phyloP scores from a whole-genome alignment of 2,888 invertebrate species.

The Drosophila nigricruria region DNA sequence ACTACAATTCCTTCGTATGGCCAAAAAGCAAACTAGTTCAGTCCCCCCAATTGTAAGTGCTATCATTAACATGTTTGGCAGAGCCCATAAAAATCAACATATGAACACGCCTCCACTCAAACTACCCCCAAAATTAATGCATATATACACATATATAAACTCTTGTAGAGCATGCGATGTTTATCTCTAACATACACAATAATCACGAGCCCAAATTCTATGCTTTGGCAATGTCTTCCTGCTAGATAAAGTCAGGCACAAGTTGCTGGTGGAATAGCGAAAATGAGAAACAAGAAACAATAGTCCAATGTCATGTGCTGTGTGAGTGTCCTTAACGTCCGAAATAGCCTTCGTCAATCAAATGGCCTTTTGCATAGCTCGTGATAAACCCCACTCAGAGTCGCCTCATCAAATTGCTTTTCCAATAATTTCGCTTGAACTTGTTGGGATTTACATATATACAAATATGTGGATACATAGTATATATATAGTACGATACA shows the following conservation, averaged over 20 bases:
- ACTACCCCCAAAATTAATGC: slow-evolving; percentile 3
- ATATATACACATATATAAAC: slow-evolving; percentile 1
- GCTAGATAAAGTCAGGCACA: neutral
- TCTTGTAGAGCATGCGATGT: slow-evolving; percentile 27
- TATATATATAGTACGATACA: neutral
- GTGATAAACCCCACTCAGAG: slow-evolving; percentile 18
- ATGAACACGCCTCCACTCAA: slow-evolving; percentile 13
- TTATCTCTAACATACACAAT: slow-evolving; percentile 13
- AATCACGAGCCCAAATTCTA: neutral
- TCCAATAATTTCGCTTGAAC: slow-evolving; percentile 56
- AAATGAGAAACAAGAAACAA: slow-evolving; percentile 6
- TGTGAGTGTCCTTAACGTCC: slow-evolving; percentile 12
- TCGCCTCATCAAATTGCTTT: slow-evolving; percentile 46
- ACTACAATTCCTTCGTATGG: neutral
- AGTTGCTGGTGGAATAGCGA: neutral
- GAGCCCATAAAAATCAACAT: slow-evolving; percentile 29
- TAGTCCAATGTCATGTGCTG: slow-evolving; percentile 28
- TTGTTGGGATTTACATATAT: slow-evolving; percentile 27
- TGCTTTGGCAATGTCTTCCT: neutral
- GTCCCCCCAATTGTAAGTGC: neutral
- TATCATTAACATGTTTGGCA: slow-evolving; percentile 12
- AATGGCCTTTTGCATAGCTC: slow-evolving; percentile 46
- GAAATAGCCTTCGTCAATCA: slow-evolving; percentile 42
- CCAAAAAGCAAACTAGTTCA: slow-evolving; percentile 6
- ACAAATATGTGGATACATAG: neutral